phyloP scores from a whole-genome alignment of 53 echinoderm and acorn worm species.

The Glandiceps talaboti region DNA sequence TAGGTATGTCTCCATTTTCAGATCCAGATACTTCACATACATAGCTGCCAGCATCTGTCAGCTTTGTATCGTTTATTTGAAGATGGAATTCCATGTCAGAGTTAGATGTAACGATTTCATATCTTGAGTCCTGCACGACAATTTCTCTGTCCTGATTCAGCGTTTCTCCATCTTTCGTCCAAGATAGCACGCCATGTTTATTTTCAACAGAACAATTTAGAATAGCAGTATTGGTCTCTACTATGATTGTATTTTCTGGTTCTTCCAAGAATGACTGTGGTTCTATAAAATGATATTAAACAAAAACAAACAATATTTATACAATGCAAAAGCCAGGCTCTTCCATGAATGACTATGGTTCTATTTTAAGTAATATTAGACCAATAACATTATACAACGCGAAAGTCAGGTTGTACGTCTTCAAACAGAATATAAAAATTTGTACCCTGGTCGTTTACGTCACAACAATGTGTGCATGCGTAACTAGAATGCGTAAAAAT shows the following conservation, averaged over 20 bases:
- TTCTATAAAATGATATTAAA: not conserved
- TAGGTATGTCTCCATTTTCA: slow-evolving; percentile 16
- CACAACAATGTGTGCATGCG: no score
- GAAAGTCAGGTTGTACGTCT: no score
- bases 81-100: not conserved
- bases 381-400: no score
- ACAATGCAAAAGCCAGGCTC: no score
- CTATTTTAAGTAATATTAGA: no score
- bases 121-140: not conserved
- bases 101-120: not conserved
- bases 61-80: not conserved
- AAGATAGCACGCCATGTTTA: not conserved
- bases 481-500: no score
- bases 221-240: not conserved
- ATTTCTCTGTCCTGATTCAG: not conserved
- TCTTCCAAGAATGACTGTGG: not conserved
- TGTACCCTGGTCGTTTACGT: no score
- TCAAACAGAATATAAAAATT: no score
- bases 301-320: no score
- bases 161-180: not conserved
- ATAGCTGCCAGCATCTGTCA: not conserved
- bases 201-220: not conserved
- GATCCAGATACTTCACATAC: not conserved
- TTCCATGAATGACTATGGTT: no score
- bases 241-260: not conserved